phyloP scores from a whole-genome alignment of 2,113 vertebrate species.

The Alligator mississippiensis region DNA sequence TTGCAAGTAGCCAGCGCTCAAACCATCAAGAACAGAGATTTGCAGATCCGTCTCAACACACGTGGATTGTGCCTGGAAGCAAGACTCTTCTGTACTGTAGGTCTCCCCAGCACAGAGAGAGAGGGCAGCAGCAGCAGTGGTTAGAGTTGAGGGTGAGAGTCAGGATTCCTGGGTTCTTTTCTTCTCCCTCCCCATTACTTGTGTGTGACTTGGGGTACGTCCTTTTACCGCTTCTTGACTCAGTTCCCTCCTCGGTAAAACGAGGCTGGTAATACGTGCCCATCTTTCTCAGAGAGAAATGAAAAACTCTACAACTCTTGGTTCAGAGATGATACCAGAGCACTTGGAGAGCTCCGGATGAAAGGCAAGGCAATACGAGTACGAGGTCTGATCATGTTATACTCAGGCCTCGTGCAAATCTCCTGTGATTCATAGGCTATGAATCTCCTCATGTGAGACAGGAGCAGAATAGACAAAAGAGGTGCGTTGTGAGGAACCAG shows the following conservation, averaged over 20 bases:
- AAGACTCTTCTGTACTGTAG: neutral
- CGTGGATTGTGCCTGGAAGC: neutral
- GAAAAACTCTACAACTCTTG: no score
- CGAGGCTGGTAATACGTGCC: neutral
- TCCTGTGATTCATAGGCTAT: neutral
- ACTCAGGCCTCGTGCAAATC: neutral
- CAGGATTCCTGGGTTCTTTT: neutral
- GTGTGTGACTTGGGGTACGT: neutral
- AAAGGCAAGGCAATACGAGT: neutral
- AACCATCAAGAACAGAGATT: neutral
- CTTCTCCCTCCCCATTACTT: neutral
- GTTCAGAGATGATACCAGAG: no score
- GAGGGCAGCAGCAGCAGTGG: fast-evolving
- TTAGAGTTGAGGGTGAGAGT: neutral
- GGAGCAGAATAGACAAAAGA: neutral
- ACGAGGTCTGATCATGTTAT: neutral
- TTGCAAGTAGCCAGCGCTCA: neutral
- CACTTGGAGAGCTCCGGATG: neutral
- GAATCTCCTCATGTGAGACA: fast-evolving
- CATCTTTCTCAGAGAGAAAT: neutral
- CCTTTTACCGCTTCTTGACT: neutral
- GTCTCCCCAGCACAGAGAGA: neutral
- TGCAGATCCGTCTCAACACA: neutral
- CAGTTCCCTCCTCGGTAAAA: neutral
- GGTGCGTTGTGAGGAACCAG: neutral